Evolutionary conservation across 53 echinoderm and acorn worm genomes (phyloP).

Genomic region (Mesocentrotus franciscanus): DNA sequence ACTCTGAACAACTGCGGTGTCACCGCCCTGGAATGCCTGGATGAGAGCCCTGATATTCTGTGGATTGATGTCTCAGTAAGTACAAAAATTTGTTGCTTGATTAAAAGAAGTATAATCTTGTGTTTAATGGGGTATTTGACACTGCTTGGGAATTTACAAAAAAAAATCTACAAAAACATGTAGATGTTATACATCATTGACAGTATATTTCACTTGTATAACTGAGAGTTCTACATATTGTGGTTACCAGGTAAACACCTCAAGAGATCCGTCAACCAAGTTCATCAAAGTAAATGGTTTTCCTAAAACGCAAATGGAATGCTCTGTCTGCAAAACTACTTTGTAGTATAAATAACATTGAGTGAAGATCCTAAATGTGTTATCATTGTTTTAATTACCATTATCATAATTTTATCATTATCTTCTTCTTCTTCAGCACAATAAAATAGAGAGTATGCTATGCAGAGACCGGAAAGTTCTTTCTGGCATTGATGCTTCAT

Average conservation of each 20-base stretch:
- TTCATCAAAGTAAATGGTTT: no score
- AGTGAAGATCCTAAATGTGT: not conserved
- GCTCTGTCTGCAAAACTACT: not conserved
- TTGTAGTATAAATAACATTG: not conserved
- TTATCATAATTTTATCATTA: not conserved
- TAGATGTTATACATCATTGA: no score
- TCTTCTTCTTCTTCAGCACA: slow-evolving; percentile 69
- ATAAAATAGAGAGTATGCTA: slow-evolving; percentile 75
- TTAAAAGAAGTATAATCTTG: no score
- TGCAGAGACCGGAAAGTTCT: slow-evolving; percentile 79
- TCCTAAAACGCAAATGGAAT: no score
- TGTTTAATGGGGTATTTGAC: no score
- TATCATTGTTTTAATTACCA: not conserved
- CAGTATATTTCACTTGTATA: no score
- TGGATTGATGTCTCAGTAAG: slow-evolving; percentile 85
- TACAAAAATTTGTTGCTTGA: not conserved
- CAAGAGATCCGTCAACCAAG: no score
- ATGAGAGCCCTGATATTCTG: slow-evolving; percentile 64
- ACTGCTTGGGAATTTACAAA: no score
- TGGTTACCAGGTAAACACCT: no score
- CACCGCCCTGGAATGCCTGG: slow-evolving; percentile 76
- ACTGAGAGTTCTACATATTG: no score
- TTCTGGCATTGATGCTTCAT: slow-evolving; percentile 60
- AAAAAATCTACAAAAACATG: no score
- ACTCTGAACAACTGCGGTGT: slow-evolving; percentile 71